These are phyloP conservation scores for Halcyon badia DNA, from an alignment of 2,797 vertebrate genomes.

Conservation along the genomic window DNA sequence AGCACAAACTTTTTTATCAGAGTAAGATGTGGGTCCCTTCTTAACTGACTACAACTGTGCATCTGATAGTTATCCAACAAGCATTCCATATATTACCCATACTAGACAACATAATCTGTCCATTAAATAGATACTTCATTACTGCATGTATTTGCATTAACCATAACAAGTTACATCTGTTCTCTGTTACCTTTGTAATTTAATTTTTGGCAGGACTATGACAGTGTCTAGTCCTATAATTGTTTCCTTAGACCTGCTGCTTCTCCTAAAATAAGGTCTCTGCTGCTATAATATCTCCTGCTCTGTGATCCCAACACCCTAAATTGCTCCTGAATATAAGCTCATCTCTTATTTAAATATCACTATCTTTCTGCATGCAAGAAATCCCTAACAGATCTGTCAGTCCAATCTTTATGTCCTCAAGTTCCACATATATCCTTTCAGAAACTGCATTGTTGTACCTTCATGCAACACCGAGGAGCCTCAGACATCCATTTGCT, in stretches of 20 bases:
- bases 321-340: background rate
- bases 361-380: background rate
- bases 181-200: background rate
- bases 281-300: background rate
- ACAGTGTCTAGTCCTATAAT: background rate
- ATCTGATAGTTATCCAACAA: background rate
- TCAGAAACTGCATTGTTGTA: background rate
- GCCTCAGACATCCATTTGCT: background rate
- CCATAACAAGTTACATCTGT: background rate
- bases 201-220: background rate
- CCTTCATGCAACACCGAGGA: background rate
- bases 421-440: background rate
- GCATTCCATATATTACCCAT: background rate
- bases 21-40: background rate
- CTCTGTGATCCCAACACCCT: background rate
- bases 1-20: background rate
- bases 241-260: background rate
- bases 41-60: background rate
- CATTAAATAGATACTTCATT: background rate
- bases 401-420: background rate
- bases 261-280: background rate
- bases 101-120: background rate
- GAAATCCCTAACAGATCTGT: background rate
- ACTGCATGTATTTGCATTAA: background rate
- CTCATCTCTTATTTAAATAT: background rate